Base-by-base conservation (phyloP, 1,140 invertebrate genomes). In the Musca vetustissima region DNA sequence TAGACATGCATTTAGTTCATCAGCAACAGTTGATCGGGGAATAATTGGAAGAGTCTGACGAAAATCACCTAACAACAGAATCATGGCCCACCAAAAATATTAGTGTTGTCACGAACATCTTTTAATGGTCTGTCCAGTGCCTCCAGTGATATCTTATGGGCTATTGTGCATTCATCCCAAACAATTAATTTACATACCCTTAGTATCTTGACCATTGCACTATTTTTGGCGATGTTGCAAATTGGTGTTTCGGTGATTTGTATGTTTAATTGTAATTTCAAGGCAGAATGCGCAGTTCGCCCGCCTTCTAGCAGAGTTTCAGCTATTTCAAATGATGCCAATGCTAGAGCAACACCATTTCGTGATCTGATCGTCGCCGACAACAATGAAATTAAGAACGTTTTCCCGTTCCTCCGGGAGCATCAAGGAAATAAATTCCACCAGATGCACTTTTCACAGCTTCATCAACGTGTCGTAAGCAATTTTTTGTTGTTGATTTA, bases 201-300 rank as follows among this genome's bases (percentile, higher is more conserved):
- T 52, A 83, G 68, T 17, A 83, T 47, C 70, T 79, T 74, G 49
- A 69, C 76, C 73, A 78, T 78, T 61, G 70, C 73, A 53, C 67
- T 66, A 8, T 74, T 52, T 68, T 11, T 61, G 32, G 19, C 25
- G 72, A 86, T 83, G 48, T 81, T 83, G 66, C 80, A 85, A 28
- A 69, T 73, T 66, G 77, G 72, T 49, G 17, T 68, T 70, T 80
- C 74, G 67, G 22, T 76, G 65, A 69, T 67, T 72, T 73, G 67
- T 55, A 73, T 68, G 47, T 75, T 73, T 49, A 75, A 72, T 61
- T 64, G 70, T 49, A 71, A 64, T 55, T 73, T 69, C 11, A 88
- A 83, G 59, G 79, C 77, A 11, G 80, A 85, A 81, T 87, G 85
- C 55, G 83, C 83, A 32, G 85, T 88, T 75, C 80, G 69, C n/a